phyloP scores from a whole-genome alignment of 2,113 vertebrate species.

The Leucoraja erinaceus region DNA sequence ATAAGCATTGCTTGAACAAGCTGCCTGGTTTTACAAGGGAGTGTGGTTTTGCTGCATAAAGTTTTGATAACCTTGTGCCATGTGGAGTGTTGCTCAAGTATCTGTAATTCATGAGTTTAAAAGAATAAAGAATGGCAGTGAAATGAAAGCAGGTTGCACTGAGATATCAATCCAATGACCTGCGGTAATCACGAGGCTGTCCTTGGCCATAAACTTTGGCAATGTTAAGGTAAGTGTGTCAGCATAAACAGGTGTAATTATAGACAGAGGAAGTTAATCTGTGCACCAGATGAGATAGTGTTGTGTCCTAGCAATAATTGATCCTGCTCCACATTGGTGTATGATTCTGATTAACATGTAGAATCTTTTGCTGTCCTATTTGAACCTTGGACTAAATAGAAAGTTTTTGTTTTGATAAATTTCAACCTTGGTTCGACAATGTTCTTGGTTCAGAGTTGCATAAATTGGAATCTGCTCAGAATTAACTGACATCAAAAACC shows the following conservation, averaged over 20 bases:
- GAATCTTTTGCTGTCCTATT: not conserved
- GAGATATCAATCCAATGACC: not conserved
- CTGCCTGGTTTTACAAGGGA: not conserved
- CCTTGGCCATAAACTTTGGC: not conserved
- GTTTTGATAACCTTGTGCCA: not conserved
- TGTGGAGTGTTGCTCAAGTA: not conserved
- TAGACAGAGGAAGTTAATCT: not conserved
- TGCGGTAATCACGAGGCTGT: not conserved
- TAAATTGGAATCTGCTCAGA: not conserved
- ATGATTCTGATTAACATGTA: not conserved
- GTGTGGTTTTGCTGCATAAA: not conserved
- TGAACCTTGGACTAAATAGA: not conserved
- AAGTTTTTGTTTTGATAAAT: not conserved
- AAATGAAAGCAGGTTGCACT: not conserved
- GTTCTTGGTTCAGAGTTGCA: not conserved
- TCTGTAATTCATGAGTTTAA: not conserved
- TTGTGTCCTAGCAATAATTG: too few species aligned
- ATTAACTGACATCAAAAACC: not conserved
- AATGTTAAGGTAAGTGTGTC: not conserved
- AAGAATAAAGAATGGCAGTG: not conserved
- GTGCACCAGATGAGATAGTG: not conserved
- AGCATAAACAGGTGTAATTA: not conserved
- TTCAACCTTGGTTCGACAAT: not conserved
- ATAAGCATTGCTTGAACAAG: not conserved
- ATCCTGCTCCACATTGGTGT: not conserved